Conservation (phyloP, 1,140 invertebrate genomes). For the Stegodyphus mimosarum region DNA sequence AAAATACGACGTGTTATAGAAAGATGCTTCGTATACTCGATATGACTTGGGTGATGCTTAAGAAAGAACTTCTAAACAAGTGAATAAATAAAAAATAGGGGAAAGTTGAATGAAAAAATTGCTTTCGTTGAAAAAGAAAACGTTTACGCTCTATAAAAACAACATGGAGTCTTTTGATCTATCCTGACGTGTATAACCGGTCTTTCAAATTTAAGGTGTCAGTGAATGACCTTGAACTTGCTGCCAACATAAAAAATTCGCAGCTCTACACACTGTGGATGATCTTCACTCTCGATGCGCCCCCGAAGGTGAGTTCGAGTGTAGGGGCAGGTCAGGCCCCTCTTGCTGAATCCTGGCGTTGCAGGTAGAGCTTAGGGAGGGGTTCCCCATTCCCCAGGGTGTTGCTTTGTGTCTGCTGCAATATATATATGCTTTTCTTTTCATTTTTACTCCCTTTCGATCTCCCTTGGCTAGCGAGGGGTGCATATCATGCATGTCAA, state of each 20-base stretch:
- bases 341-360: no score
- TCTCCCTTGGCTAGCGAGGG: neutral
- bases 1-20: neutral
- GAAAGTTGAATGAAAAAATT: neutral
- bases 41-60: neutral
- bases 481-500: conserved; percentile 51
- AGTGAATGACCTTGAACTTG: conserved; percentile 49
- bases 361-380: no score
- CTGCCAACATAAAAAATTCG: no score
- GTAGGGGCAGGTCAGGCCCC: no score
- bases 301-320: conserved; percentile 6
- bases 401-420: conserved; percentile 18
- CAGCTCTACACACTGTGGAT: no score
- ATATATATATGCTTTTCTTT: conserved; percentile 4
- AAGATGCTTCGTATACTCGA: neutral
- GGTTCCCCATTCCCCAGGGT: neutral
- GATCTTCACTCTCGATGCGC: conserved; percentile 41
- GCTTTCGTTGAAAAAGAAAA: conserved; percentile 26
- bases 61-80: neutral
- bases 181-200: conserved; percentile 18
- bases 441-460: conserved; percentile 1
- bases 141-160: conserved; percentile 2
- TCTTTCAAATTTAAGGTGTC: conserved; percentile 56
- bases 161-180: no score
- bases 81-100: neutral